Percentiles rank a stretch among this genome's conserved stretches.
Evolutionary conservation across 2,113 vertebrate species (phyloP).

Genomic region (Eulemur rufifrons): DNA sequence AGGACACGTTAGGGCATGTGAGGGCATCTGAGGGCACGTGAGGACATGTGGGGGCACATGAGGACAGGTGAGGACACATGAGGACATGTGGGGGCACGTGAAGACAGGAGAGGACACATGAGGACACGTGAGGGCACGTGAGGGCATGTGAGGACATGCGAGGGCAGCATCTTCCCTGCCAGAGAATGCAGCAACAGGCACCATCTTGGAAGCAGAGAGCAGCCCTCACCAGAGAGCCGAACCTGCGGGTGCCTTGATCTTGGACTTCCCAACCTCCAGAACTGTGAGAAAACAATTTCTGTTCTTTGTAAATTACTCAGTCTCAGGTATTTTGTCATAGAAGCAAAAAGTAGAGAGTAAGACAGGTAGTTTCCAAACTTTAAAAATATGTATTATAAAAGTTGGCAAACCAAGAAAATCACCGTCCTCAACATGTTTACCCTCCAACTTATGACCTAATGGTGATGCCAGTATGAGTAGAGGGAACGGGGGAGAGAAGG

Average conservation of each 20-base stretch:
- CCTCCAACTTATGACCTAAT: not conserved
- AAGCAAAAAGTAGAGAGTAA: not conserved
- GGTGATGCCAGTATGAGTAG: not conserved
- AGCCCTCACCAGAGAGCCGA: not conserved
- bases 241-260: not conserved
- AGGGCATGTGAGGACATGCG: too few species aligned
- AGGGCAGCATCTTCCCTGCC: not conserved
- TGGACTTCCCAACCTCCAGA: not conserved
- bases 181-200: not conserved
- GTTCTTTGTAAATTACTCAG: too few species aligned
- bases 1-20: not conserved
- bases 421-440: not conserved
- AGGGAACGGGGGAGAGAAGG: not conserved
- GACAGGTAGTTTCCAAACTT: not conserved
- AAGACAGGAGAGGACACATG: not conserved
- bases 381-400: not conserved
- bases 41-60: too few species aligned
- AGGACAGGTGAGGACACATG: not conserved
- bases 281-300: not conserved
- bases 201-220: not conserved
- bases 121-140: too few species aligned
- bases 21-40: not conserved
- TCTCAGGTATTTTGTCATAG: not conserved
- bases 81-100: too few species aligned
- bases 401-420: not conserved